Evolutionary conservation across 1,140 invertebrate species (phyloP), one percentile per base, ranked within the genome.

Genomic region (Aphidius ervi): DNA sequence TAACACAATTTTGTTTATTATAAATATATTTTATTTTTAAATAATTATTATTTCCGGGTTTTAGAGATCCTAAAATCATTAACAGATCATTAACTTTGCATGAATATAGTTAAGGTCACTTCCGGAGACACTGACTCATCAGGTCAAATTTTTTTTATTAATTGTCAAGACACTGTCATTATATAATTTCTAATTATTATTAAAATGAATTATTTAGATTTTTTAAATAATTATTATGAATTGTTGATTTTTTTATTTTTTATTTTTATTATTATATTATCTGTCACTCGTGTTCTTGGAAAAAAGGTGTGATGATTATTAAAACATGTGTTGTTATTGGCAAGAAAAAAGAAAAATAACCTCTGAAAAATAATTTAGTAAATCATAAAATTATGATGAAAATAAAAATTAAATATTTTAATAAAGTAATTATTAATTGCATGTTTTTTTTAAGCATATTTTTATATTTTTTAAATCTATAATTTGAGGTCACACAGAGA

Each of bases 101-200:
- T 37, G 20, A 16, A 16, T 16, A 16, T 39, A 9, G 7, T n/a
- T 41, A 42, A 41, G 52, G 41, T n/a, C 46, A 46, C 56, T 62
- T 62, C 61, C 56, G 61, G 56, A n/a, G 55, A 62, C 53, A 54
- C 56, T 62, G 56, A 58, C 48, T 62, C 56, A 62, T 62, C 61
- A 23, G 46, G 9, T 54, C 45, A 62, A 62, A 58, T 58, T 52
- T 31, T 46, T 62, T 58, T 55, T 53, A 62, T 62, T 54, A 58
- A 56, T 56, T n/a, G 20, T 10, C 1, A 39, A 41, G 46, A 41
- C 49, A n/a, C 4, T 31, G 23, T 46, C 45, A 42, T 9, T 3
- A 58, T 23, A 9, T 16, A 3, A 42, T 42, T 48, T 37, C 16
- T 5, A 41, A 50, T 43, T 40, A 39, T 58, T n/a, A 58, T 50